Percentiles rank a stretch among this genome's conserved stretches.
phyloP scores from a whole-genome alignment of 2,888 invertebrate genomes.

The Leptinotarsa rubiginosa region DNA sequence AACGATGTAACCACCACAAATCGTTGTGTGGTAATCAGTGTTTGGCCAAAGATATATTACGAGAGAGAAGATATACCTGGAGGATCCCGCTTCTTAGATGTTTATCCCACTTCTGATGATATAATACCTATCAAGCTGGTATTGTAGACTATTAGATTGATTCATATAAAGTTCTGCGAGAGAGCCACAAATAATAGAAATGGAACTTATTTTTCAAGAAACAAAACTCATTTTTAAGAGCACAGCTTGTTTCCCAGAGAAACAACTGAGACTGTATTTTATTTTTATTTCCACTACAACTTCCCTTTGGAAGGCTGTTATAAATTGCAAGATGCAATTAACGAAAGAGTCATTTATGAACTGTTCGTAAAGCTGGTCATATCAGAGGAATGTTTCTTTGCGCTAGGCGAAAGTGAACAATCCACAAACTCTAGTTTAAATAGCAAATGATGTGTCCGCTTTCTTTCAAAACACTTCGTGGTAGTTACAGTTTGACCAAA shows the following conservation, averaged over 20 bases:
- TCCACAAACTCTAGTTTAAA: no score
- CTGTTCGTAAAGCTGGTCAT: background rate
- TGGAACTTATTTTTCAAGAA: slow-evolving; percentile 32
- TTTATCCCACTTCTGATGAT: no score
- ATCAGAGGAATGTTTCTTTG: no score
- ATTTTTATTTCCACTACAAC: background rate
- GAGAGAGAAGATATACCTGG: no score
- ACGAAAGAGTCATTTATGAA: background rate
- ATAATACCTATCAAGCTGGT: slow-evolving; percentile 16
- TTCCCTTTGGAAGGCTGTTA: background rate
- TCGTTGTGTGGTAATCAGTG: no score
- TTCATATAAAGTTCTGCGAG: slow-evolving; percentile 27
- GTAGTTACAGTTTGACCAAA: no score
- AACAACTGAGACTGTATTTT: slow-evolving; percentile 18
- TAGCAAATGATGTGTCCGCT: no score
- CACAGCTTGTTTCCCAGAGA: slow-evolving; percentile 8
- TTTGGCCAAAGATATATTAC: no score
- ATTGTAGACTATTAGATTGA: slow-evolving; percentile 35
- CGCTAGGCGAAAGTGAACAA: no score
- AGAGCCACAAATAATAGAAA: slow-evolving; percentile 35
- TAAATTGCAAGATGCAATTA: background rate
- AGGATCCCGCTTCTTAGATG: no score
- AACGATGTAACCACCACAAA: no score
- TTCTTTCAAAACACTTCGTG: no score
- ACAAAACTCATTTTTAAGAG: slow-evolving; percentile 27